Evolutionary conservation across 2,797 vertebrate species (phyloP).

Genomic region (Pipistrellus pipistrellus): DNA sequence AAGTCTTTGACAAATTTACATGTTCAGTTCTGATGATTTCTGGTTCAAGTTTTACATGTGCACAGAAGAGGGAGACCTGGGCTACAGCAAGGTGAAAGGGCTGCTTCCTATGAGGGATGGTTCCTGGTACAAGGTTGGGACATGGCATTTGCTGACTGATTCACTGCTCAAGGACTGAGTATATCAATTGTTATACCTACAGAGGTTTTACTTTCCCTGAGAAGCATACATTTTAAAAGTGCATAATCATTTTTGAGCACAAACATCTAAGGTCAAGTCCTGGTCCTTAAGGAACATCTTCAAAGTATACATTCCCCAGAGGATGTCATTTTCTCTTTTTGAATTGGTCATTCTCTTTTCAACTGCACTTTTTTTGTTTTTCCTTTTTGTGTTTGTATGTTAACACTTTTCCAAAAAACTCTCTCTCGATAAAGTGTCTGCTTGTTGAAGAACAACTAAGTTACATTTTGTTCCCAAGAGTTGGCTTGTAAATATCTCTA

Average conservation of each 20-base stretch:
- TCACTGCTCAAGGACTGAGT: background rate
- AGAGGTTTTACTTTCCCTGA: background rate
- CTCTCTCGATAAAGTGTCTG: background rate
- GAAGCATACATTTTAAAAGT: slow-evolving; percentile 4
- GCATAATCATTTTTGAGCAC: background rate
- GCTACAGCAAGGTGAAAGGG: background rate
- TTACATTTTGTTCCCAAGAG: slow-evolving; percentile 41
- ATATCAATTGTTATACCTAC: background rate
- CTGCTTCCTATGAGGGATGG: background rate
- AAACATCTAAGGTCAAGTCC: background rate
- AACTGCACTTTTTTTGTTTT: background rate
- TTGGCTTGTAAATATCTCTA: background rate
- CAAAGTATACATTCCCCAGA: background rate
- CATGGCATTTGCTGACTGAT: background rate
- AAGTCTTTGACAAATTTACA: slow-evolving; percentile 16
- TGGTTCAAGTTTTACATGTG: slow-evolving; percentile 34
- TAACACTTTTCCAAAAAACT: slow-evolving; percentile 11
- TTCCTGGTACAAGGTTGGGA: background rate
- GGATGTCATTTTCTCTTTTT: background rate
- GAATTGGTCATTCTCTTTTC: background rate
- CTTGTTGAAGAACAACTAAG: slow-evolving; percentile 16
- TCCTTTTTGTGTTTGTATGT: background rate
- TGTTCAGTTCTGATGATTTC: background rate
- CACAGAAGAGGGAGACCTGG: background rate
- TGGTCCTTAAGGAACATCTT: slow-evolving; percentile 37